phyloP scores from a whole-genome alignment of 2,888 invertebrate species.

The Ischnura elegans region DNA sequence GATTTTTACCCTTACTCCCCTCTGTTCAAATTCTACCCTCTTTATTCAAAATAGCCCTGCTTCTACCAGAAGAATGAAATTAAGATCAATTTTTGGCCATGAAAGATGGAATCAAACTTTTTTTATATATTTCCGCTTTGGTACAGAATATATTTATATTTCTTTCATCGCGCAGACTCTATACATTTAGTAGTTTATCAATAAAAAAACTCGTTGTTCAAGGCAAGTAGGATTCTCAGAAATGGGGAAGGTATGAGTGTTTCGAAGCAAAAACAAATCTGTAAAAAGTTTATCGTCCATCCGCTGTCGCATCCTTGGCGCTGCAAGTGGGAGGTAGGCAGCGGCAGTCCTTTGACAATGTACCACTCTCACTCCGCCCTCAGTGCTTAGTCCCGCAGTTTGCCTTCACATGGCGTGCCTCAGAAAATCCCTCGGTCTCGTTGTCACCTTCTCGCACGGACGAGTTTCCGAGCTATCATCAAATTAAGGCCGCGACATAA shows the following conservation, averaged over 20 bases:
- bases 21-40: background rate
- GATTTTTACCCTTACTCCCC: background rate
- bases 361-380: background rate
- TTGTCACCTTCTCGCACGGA: conserved; percentile 26
- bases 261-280: no score
- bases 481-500: conserved; percentile 12
- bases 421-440: conserved; percentile 12
- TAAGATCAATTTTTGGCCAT: no score
- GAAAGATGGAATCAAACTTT: no score
- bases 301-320: background rate
- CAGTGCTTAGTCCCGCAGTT: background rate
- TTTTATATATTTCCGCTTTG: no score
- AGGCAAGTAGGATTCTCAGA: no score
- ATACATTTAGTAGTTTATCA: no score
- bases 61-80: no score
- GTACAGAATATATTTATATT: no score
- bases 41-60: no score
- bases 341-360: background rate
- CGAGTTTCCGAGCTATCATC: background rate
- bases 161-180: no score
- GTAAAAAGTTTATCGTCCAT: background rate
- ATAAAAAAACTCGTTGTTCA: no score
- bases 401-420: background rate
- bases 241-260: background rate
- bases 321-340: background rate